Evolutionary conservation across 2,113 vertebrate genomes (phyloP), one percentile per base, ranked within the genome.

Genomic region (Centropus unirufus): DNA sequence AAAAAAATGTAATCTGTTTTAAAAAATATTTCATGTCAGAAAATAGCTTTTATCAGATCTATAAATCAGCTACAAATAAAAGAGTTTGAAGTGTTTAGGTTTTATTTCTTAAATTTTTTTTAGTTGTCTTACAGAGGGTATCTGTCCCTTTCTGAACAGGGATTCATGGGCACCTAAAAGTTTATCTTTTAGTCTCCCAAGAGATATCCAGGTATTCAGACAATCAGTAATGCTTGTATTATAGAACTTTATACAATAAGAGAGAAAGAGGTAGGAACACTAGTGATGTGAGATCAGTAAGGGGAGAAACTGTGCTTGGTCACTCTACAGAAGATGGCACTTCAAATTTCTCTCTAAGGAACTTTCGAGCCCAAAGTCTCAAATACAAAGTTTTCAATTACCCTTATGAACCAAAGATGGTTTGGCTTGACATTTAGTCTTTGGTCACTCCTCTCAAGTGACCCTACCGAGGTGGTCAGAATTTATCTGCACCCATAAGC

Each of bases 61-160:
- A n/a, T 89, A 93, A 89, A 92, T 87, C 83, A 95, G 13, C 36
- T 57, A 58, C 13, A 83, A 92, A 32, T 36, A 81, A n/a, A 77
- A 80, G 49, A 46, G 19, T 26, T 92, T 77, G 29, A 79, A 30
- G 11, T 22, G 29, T n/a, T 52, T 26, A 11, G 32, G 23, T 52
- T 12, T 15, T 52, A 9, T 52, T n/a, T 12, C 0, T 4, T 3
- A 36, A 52, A 26, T 39, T 42, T 30, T 59, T 54, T 58, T 20
- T 1, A 30, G 59, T 44, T 75, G 14, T 4, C 80, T 92, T 76
- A 34, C 14, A 74, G 68, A 46, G n/a, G 26, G 12, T 39, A 55
- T 52, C 23, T 73, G 39, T 63, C 47, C n/a, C 8, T 91, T 91
- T 88, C 64, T 81, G 21, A 81, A 11, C 11, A 66, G 42, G 32